These are phyloP conservation scores for Thalassophryne amazonica DNA, from an alignment of 2,797 vertebrate species.

Conservation along the genomic window DNA sequence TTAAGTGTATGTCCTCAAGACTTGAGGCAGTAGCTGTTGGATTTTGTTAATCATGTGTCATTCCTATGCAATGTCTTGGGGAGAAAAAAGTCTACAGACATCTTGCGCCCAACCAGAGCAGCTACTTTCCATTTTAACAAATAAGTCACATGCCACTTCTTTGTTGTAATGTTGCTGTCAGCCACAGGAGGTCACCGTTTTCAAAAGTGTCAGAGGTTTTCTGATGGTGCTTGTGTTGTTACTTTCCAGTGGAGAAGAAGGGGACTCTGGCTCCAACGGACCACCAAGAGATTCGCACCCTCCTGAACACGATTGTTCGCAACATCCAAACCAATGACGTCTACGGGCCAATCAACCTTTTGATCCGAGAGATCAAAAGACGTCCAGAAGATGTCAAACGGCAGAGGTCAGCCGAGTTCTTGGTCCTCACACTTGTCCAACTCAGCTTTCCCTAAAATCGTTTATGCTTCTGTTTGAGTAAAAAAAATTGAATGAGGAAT, in stretches of 20 bases:
- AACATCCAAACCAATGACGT: conserved; percentile 94
- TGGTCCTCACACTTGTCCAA: too few relatives aligned
- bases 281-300: conserved; percentile 82
- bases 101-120: too few relatives aligned
- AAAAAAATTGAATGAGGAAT: too few relatives aligned
- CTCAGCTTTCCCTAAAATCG: too few relatives aligned
- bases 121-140: too few relatives aligned
- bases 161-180: background rate
- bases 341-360: conserved; percentile 85
- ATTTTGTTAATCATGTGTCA: too few relatives aligned
- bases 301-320: conserved; percentile 88
- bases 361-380: conserved; percentile 80
- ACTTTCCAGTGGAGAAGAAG: conserved; percentile 82
- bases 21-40: too few relatives aligned
- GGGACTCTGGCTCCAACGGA: conserved; percentile 78
- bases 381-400: conserved; percentile 78
- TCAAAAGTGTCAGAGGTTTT: background rate
- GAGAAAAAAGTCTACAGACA: too few relatives aligned
- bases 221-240: background rate
- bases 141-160: background rate
- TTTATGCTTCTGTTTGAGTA: too few relatives aligned
- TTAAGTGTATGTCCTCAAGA: too few relatives aligned
- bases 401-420: conserved; percentile 80
- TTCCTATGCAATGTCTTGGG: too few relatives aligned
- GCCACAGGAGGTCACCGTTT: background rate